Evolutionary conservation across 2,113 vertebrate genomes (phyloP), one percentile per base, ranked within the genome.

Genomic region (Blennius ocellaris): DNA sequence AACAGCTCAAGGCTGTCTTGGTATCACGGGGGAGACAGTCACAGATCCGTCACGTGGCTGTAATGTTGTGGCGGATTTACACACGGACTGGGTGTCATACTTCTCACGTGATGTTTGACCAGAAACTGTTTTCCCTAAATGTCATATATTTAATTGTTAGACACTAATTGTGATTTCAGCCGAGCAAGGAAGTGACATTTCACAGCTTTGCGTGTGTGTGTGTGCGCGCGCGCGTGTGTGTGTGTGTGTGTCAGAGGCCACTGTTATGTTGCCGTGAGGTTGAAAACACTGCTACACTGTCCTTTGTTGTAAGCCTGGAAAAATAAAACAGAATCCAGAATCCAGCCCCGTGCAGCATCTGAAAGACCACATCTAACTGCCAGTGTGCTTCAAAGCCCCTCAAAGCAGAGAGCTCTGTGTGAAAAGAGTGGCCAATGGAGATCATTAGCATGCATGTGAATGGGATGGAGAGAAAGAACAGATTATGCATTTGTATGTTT

Each of bases 401-500:
- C 21, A 60, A 38, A 74, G 82, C 76, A 67, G 43, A 39, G 71
- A 72, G 81, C 77, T 67, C 60, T 45, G 14, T 63, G 57, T 81
- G 77, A 88, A 88, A 76, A 86, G 81, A 87, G 82, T 54, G 80
- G 78, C 80, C 76, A 78, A 56, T 80, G 52, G 55, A 73, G 85
- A 84, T 86, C 80, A 89, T 88, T 90, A 91, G 88, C 84, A 89
- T 86, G 85, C 78, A 84, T 89, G 70, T 81, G 90, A 92, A 93
- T 85, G 66, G 85, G 54, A 41, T 48, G 37, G 65, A 76, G 78
- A 89, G 83, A 92, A 92, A 91, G 81, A 85, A 51, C 86, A 93
- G 93, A 94, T 94, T 93, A 94, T 92, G 89, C 88, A 84, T 90
- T 81, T 90, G 86, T 89, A 83, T 94, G 92, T 94, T 94, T 93